Evolutionary conservation across 1,140 invertebrate species (phyloP), one percentile per base, ranked within the genome.

Genomic region (Sitophilus oryzae): DNA sequence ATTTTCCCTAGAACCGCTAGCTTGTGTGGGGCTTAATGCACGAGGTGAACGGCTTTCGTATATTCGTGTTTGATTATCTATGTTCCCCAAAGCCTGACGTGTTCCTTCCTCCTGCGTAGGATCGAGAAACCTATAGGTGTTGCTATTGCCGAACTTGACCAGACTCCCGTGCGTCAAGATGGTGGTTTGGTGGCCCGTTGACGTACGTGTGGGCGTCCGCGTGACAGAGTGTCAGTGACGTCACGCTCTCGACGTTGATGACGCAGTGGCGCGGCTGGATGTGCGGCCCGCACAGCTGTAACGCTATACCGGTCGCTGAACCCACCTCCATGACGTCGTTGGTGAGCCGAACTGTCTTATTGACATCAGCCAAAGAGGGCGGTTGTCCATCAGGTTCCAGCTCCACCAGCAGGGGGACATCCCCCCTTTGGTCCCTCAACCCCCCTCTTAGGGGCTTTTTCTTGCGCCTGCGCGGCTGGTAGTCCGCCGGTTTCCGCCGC

Each of bases 231-330:
- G 93, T 96, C 1, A 96, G 82, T 0, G 90, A 93, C 40, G 95
- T 92, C 35, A 95, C 89, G 21, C 89, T 89, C 58, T 79, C 78
- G 56, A 94, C 89, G 11, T 86, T 89, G 47, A 97, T 87, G 44
- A 96, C 91, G 74, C 93, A 96, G 73, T 98, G 95, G 23, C 91
- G 78, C 0, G 93, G 86, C 76, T 91, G 89, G 43, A 96, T 89
- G 56, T 87, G 88, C 16, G 88, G 85, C 30, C 88, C 88, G 61
- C 83, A 83, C 22, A 88, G 71, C 61, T 84, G 81, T 40, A 82
- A 67, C 19, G 79, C 77, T 35, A 81, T 81, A 30, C 81, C 78
- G 58, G 82, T 83, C 19, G 81, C 82, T 1, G 82, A 84, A 8
- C 82, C 82, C 65, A 82, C 82, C 73, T 83, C 82, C 61, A 83